Evolutionary conservation across 2,113 vertebrate genomes (phyloP), one percentile per base, ranked within the genome.

Genomic region (Bujurquina vittata): DNA sequence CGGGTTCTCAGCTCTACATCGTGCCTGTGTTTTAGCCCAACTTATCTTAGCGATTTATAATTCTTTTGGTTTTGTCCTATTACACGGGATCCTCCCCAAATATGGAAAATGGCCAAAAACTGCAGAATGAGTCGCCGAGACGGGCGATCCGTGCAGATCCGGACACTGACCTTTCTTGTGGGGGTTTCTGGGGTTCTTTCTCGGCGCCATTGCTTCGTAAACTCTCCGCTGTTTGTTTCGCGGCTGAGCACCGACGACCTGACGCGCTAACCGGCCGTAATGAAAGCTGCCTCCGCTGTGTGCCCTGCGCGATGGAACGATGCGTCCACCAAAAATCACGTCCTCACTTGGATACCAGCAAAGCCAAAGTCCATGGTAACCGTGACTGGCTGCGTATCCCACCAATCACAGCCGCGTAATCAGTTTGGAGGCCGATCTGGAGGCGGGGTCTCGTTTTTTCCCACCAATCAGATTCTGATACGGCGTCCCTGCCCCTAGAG

Each of bases 161-260:
- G 54, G 67, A 9, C 35, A 89, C 93, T 75, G 26, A 94, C 93
- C 93, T 92, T 84, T 94, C 59, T 31, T 91, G 20, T 74, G 8
- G 6, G 79, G 85, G 23, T 10, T 49, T 80, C 49, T 91, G 43
- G 87, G 8, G 22, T 77, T 91, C 61, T 87, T 94, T 6, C 49
- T 93, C 81, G 89, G 92, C 22, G 80, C 73, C 92, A 93, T 93
- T n/a, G 56, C 26, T 17, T 17, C 49, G 18, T 57, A 10, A 73
- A 14, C 3, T 46, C 33, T 12, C 33, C 18, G 2, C 1, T 40
- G 35, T 4, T 5, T 14, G 35, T 29, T 22, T 10, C 15, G 15
- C 9, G 10, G 20, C 22, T 1, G 2, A 33, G 49, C 2, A 46
- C 15, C 31, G 35, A 15, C 9, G 9, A 52, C 1, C 8, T 75